Evolutionary conservation across 2,797 vertebrate genomes (phyloP).

Genomic region (Cephalopachus bancanus): DNA sequence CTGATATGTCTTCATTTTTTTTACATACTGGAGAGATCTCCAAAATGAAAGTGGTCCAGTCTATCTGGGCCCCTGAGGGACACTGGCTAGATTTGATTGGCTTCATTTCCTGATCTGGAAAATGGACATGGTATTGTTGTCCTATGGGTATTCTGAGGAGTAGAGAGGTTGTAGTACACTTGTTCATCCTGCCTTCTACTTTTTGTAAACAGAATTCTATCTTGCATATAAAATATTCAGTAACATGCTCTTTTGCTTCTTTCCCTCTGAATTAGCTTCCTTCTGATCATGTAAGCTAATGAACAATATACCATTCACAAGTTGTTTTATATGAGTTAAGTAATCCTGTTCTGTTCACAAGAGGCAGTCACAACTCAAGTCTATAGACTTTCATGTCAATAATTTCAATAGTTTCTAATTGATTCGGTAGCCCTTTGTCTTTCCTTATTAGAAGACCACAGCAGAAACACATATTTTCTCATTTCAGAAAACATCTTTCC

Average conservation of each 20-base stretch:
- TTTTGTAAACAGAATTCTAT: not conserved
- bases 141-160: accelerated
- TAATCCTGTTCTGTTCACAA: too few species aligned
- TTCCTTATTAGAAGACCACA: not conserved
- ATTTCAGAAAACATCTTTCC: not conserved
- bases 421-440: not conserved
- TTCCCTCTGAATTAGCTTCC: not conserved
- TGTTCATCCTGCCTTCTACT: not conserved
- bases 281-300: not conserved
- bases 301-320: too few species aligned
- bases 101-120: not conserved
- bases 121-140: not conserved
- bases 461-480: not conserved
- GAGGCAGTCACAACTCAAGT: accelerated
- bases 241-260: not conserved
- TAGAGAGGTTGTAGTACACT: accelerated
- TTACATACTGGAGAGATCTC: not conserved
- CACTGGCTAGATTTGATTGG: not conserved
- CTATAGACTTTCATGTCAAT: not conserved
- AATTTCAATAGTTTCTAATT: not conserved
- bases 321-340: not conserved
- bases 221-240: not conserved
- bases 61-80: not conserved
- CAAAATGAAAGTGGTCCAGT: not conserved
- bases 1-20: not conserved